phyloP scores from a whole-genome alignment of 1,140 invertebrate genomes.

The Belonocnema kinseyi region DNA sequence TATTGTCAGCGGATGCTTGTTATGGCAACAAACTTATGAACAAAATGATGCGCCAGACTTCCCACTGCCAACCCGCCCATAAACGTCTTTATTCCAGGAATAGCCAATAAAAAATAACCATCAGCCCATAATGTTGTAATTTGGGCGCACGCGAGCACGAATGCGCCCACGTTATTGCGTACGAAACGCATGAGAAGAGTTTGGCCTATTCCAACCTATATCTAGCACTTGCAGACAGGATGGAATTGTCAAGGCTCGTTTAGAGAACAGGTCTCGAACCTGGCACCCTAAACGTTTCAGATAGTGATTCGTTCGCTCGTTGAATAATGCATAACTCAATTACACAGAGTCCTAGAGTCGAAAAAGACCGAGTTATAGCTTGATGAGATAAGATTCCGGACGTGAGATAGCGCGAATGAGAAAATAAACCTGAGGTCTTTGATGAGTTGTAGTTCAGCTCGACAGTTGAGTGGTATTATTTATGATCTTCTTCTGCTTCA shows the following conservation, averaged over 20 bases:
- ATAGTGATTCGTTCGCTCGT: no score
- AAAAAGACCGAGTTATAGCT: no score
- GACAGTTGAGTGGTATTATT: no score
- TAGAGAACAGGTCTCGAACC: background rate
- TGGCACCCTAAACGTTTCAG: no score
- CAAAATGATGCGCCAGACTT: background rate
- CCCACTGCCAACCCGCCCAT: background rate
- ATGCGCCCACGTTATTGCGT: background rate
- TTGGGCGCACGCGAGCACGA: background rate
- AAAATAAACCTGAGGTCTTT: no score
- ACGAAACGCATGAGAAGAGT: background rate
- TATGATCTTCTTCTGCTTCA: no score
- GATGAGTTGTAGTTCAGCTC: no score
- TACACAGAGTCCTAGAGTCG: background rate
- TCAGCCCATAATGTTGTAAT: background rate
- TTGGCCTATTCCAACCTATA: background rate
- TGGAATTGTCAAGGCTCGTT: background rate
- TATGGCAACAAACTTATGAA: background rate
- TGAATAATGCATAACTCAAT: no score
- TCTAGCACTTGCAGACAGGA: slow-evolving; percentile 18
- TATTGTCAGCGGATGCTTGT: background rate
- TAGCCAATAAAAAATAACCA: background rate
- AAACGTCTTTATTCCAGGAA: slow-evolving; percentile 11
- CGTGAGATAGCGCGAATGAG: no score
- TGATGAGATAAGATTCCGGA: no score